Base-by-base conservation (phyloP, 2,113 vertebrate genomes). In the Neolamprologus caudopunctatus region DNA sequence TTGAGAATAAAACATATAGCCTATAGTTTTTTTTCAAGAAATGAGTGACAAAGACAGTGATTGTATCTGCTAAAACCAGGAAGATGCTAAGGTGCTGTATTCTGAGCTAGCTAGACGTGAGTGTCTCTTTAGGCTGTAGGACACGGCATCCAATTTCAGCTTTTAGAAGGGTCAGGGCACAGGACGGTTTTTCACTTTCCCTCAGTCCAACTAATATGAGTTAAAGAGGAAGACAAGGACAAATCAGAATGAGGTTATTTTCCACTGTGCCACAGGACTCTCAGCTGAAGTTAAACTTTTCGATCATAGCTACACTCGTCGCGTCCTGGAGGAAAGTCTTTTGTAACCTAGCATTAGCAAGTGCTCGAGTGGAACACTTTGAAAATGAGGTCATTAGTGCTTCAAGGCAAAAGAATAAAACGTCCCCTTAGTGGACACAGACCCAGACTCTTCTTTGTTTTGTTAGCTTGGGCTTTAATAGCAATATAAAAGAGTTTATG, bases 351-450 rank as follows among this genome's bases (percentile, higher is more conserved):
- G 40, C 40, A 11, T 28, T 71, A 71, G 35, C 37, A 42, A 42
- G 13, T 16, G 21, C n/a, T 45, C 0, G 66, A 71, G 37, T 45
- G n/a, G 37, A 75, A 45, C 6, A 24, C 24, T 47, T 45, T 2
- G 68, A 73, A 7, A 28, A 45, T 1, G 8, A 28, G 40, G 40
- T 75, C 40, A 75, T 2, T 10, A 26, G 40, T 17, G 21, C 24
- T 47, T 28, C 0, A 26, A 47, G 40, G 14, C 1, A 28, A 47
- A 47, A 47, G 0, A 26, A 28, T 26, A 47, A 45, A 47, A 1
- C 2, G 1, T 0, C 3, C 31, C 40, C 4, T 19, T 47, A 4
- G 24, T 47, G 24, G 66, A 26, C 66, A 71, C 21, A 6, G n/a
- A 11, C 42, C 9, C 14, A 26, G 6, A 12, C 24, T 75, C 4